Evolutionary conservation across 1,140 invertebrate species (phyloP), one percentile per base, ranked within the genome.

Genomic region (Physella acuta): DNA sequence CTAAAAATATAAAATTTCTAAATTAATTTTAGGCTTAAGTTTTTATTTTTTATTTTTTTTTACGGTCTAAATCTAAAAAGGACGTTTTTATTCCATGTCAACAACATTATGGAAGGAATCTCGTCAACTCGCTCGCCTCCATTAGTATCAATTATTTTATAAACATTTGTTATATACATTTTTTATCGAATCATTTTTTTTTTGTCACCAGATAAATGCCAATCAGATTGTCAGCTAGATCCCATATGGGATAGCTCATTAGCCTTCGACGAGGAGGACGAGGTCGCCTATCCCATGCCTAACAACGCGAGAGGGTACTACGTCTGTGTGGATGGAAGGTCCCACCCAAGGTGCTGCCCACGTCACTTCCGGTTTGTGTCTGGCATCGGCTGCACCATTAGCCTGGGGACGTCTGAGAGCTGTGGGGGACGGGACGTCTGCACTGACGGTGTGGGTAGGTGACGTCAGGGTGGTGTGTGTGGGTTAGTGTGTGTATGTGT

Each of bases 401-500:
- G 59, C 2, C 33, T n/a, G 20, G 39, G 24, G 5, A 28, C 31
- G 34, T 36, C n/a, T 16, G 33, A 37, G 16, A 39, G 26, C 8
- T 61, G 59, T 39, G 59, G 59, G 28, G 1, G 34, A 11, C 20
- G 39, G 30, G 24, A 39, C 20, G 33, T 14, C 14, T 61, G 59
- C 24, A 36, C 33, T 30, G 59, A 39, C 24, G 59, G 59, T 37
- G 3, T 61, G 28, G 59, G 59, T 61, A 61, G 39, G 4, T 44
- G 8, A 44, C 8, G 20, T 20, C 8, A 44, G 39, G 20, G 39
- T 20, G 8, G 39, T 44, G 39, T 20, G 8, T 44, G 20, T 11
- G 39, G 20, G 39, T 11, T 44, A 44, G 39, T 8, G 20, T 20
- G 8, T 44, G 8, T 11, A 11, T 44, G 20, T 44, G 39, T 44